phyloP scores from a whole-genome alignment of 2,888 invertebrate genomes.

The Dyspetes luteomarginatus region DNA sequence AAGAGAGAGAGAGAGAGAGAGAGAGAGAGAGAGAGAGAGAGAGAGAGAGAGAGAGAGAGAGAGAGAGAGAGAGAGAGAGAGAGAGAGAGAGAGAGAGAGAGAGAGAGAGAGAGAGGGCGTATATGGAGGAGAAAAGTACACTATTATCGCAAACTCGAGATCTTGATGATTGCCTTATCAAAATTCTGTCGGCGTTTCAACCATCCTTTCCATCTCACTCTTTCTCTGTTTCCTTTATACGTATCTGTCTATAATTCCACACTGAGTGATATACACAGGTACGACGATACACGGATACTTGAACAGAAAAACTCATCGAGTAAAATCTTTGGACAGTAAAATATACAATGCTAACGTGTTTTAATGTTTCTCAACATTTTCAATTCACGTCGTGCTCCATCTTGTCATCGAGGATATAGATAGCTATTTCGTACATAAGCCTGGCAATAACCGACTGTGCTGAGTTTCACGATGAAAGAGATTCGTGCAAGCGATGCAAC shows the following conservation, averaged over 20 bases:
- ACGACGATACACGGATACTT: background rate
- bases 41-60: too few relatives aligned
- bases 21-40: background rate
- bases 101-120: too few relatives aligned
- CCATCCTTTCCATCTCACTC: conserved; percentile 42
- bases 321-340: background rate
- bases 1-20: conserved; percentile 14
- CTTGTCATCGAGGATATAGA: background rate
- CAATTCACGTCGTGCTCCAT: background rate
- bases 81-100: too few relatives aligned
- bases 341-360: background rate
- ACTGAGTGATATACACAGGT: conserved; percentile 6
- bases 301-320: background rate
- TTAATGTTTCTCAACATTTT: background rate
- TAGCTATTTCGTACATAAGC: background rate
- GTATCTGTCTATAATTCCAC: background rate
- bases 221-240: background rate
- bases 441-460: too few relatives aligned
- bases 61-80: too few relatives aligned
- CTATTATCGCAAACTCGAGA: conserved; percentile 49
- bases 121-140: too few relatives aligned
- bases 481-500: background rate
- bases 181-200: conserved; percentile 45
- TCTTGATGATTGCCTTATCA: conserved; percentile 60
- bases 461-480: background rate